These are phyloP conservation scores for Bellardia bayeri DNA, from an alignment of 2,888 invertebrate genomes.

Conservation along the genomic window DNA sequence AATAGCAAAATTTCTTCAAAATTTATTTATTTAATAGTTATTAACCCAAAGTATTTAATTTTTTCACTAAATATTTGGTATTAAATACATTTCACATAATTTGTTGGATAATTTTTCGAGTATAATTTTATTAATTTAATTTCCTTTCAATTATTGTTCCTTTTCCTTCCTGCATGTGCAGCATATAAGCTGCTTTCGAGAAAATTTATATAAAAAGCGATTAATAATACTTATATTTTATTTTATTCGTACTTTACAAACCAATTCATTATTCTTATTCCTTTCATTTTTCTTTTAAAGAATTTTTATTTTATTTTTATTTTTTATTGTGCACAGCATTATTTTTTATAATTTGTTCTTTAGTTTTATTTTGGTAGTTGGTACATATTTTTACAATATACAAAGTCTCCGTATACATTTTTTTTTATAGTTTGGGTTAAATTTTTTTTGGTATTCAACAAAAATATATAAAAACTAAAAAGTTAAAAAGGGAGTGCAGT, in stretches of 20 bases:
- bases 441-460: slow-evolving; percentile 8
- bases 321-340: slow-evolving; percentile 16
- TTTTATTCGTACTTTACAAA: slow-evolving; percentile 35
- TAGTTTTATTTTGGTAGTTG: not conserved
- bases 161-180: not conserved
- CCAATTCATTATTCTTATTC: slow-evolving; percentile 48
- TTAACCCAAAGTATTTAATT: too few relatives aligned
- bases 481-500: slow-evolving; percentile 31
- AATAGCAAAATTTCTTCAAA: too few relatives aligned
- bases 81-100: not conserved
- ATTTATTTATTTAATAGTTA: too few relatives aligned
- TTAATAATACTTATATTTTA: slow-evolving; percentile 59
- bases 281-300: slow-evolving; percentile 31
- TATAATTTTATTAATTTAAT: slow-evolving; percentile 38
- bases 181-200: slow-evolving; percentile 34
- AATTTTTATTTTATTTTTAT: not conserved
- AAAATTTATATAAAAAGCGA: slow-evolving; percentile 41
- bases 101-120: not conserved
- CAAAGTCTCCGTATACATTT: slow-evolving; percentile 1
- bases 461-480: slow-evolving; percentile 9
- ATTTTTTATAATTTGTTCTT: not conserved
- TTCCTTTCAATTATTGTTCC: slow-evolving; percentile 28
- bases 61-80: too few relatives aligned
- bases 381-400: not conserved
- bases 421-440: not conserved